A percentile compares a stretch with the other conserved stretches of the same genome.
Conservation (phyloP, 2,113 vertebrate species). For the Antechinus flavipes region DNA sequence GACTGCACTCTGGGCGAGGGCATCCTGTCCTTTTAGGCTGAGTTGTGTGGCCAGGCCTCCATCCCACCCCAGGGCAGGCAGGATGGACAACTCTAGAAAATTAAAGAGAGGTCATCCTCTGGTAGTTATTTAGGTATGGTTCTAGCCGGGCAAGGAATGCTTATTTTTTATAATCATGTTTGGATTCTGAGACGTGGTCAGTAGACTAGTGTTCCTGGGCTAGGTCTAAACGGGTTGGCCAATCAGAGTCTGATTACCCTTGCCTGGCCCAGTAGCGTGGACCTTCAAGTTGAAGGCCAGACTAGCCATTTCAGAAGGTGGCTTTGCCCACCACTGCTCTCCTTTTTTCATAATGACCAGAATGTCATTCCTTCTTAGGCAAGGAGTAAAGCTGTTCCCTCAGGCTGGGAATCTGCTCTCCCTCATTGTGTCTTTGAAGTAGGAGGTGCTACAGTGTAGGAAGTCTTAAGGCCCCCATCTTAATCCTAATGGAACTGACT, state of each 20-base stretch:
- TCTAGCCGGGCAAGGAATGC: conserved; percentile 48
- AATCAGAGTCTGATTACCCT: background rate
- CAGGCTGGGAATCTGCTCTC: conserved; percentile 19
- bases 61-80: conserved; percentile 32
- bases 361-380: conserved; percentile 8
- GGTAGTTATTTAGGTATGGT: conserved; percentile 50
- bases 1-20: conserved; percentile 21
- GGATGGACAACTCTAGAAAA: background rate
- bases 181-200: conserved; percentile 57
- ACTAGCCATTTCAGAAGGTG: conserved; percentile 20
- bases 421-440: conserved; percentile 9
- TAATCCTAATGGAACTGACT: background rate
- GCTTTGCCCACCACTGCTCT: conserved; percentile 37
- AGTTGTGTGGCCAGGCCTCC: conserved; percentile 37
- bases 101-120: background rate
- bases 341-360: conserved; percentile 37
- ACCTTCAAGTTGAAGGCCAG: conserved; percentile 47
- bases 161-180: conserved; percentile 69
- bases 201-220: conserved; percentile 49
- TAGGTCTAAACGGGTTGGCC: conserved; percentile 33
- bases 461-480: background rate
- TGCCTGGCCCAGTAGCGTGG: conserved; percentile 28
- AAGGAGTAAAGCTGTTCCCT: conserved; percentile 29
- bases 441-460: background rate
- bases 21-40: background rate